A percentile compares a stretch with the other conserved stretches of the same genome.
Conservation (phyloP, 2,113 vertebrate species). For the Rhinolophus ferrumequinum region DNA sequence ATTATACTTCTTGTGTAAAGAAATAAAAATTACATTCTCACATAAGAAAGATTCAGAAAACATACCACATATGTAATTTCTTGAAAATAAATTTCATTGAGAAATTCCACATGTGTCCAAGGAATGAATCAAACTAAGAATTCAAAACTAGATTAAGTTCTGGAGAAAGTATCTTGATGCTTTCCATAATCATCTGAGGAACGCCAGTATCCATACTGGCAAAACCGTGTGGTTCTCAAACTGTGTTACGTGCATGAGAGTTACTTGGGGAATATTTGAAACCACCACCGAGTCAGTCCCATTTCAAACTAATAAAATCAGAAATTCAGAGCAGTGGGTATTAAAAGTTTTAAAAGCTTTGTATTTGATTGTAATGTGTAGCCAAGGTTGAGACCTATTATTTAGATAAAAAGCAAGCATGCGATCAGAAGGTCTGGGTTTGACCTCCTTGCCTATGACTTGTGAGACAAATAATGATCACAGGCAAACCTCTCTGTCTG, state of each 20-base stretch:
- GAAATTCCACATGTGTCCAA: not conserved
- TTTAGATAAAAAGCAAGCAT: not conserved
- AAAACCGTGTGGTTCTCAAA: not conserved
- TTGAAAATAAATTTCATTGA: not conserved
- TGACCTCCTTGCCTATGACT: not conserved
- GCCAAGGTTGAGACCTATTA: not conserved
- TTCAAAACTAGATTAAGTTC: not conserved
- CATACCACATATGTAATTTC: not conserved
- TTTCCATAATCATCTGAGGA: not conserved
- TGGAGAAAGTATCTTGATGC: not conserved
- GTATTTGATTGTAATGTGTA: not conserved
- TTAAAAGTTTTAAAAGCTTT: not conserved
- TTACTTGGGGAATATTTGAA: not conserved
- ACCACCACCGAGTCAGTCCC: not conserved
- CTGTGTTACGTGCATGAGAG: not conserved
- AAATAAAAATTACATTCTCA: not conserved
- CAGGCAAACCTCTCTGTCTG: not conserved
- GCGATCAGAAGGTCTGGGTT: not conserved
- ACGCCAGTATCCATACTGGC: not conserved
- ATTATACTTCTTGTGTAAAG: not conserved
- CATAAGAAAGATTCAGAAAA: not conserved
- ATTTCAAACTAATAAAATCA: not conserved
- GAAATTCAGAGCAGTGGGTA: not conserved
- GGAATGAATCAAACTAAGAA: not conserved
- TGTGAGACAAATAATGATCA: not conserved